phyloP scores from a whole-genome alignment of 2,888 invertebrate species.

The Lasioglossum villosulum region DNA sequence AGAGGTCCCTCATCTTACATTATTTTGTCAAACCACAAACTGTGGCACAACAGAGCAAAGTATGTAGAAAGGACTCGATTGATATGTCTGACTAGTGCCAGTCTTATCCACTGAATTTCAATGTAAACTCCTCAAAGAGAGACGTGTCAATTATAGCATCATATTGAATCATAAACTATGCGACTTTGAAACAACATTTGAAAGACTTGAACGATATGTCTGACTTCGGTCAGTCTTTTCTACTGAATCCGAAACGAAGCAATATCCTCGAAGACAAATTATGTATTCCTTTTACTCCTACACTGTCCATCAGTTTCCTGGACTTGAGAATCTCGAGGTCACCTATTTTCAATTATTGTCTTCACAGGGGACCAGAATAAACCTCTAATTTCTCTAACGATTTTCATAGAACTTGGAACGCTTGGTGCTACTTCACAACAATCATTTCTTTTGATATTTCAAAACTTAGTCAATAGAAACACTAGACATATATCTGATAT shows the following conservation, averaged over 20 bases:
- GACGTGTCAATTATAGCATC: background rate
- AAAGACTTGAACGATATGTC: background rate
- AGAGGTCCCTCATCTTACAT: background rate
- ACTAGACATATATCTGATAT: background rate
- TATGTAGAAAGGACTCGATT: background rate
- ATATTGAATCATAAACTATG: background rate
- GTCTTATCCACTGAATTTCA: background rate
- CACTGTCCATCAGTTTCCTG: background rate
- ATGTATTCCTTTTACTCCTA: background rate
- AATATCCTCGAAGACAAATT: background rate
- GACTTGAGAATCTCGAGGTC: background rate
- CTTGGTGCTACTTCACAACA: background rate
- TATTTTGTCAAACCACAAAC: background rate
- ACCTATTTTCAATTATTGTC: background rate
- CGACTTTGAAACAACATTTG: background rate
- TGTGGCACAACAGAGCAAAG: background rate
- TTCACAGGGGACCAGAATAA: background rate
- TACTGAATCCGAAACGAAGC: background rate
- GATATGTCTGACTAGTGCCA: background rate
- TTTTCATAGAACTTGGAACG: background rate
- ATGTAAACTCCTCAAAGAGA: background rate
- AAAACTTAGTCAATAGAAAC: background rate
- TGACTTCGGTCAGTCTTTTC: background rate
- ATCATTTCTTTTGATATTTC: background rate
- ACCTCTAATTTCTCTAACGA: slow-evolving; percentile 5